phyloP scores from a whole-genome alignment of 2,113 vertebrate genomes.

The Petrocephalus microphthalmus region DNA sequence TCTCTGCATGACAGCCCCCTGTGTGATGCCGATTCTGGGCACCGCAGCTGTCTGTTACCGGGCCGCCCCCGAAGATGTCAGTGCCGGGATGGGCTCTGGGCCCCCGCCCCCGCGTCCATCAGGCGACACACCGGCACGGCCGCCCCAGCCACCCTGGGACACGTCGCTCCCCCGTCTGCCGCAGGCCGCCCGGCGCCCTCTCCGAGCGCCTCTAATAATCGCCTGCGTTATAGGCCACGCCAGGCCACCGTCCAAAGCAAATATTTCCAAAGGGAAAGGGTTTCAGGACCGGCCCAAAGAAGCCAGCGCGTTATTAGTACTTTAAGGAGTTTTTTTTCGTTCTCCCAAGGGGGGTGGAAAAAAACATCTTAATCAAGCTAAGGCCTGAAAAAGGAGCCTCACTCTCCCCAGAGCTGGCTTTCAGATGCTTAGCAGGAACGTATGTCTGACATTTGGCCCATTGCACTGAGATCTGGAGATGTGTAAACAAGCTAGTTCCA shows the following conservation, averaged over 20 bases:
- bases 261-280: slow-evolving; percentile 67
- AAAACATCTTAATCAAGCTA: slow-evolving; percentile 56
- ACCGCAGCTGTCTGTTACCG: background rate
- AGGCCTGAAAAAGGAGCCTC: slow-evolving; percentile 48
- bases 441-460: slow-evolving; percentile 54
- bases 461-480: slow-evolving; percentile 47
- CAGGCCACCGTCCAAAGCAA: slow-evolving; percentile 61
- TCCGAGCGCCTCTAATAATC: slow-evolving; percentile 59
- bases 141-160: background rate
- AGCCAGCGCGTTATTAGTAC: slow-evolving; percentile 59
- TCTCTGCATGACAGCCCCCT: background rate
- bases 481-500: slow-evolving; percentile 48
- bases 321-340: slow-evolving; percentile 44
- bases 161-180: slow-evolving; percentile 22
- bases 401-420: slow-evolving; percentile 40
- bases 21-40: background rate
- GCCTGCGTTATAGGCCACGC: slow-evolving; percentile 60
- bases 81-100: background rate
- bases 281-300: slow-evolving; percentile 54
- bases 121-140: background rate
- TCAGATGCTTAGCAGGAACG: slow-evolving; percentile 58
- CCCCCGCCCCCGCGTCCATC: background rate
- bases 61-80: background rate
- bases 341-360: slow-evolving; percentile 39
- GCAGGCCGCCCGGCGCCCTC: slow-evolving; percentile 55